Percentiles rank a stretch among this genome's conserved stretches.
These are phyloP conservation scores for Phalacrocorax pelagicus DNA, from an alignment of 2,113 vertebrate species.

Conservation along the genomic window DNA sequence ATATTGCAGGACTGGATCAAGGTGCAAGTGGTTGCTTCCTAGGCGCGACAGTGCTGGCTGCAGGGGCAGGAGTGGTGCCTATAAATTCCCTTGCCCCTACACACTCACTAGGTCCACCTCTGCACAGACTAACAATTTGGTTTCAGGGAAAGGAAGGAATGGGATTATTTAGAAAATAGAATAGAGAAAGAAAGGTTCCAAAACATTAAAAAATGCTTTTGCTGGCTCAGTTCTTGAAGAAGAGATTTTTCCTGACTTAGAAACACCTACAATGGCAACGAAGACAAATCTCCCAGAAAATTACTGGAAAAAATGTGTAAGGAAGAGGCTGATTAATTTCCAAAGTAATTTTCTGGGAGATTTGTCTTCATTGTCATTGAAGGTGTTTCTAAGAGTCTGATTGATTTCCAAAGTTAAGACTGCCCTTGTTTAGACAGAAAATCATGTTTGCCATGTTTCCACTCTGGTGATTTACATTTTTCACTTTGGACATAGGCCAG, in stretches of 20 bases:
- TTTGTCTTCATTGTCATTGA: conserved; percentile 10
- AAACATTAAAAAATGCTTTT: conserved; percentile 2
- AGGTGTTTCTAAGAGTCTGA: conserved; percentile 19
- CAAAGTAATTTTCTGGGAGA: not conserved
- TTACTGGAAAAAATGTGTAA: conserved; percentile 8
- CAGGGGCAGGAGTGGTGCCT: not conserved
- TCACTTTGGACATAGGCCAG: conserved; percentile 18
- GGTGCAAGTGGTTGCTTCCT: not conserved
- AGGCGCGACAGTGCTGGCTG: accelerated
- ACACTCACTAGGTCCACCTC: not conserved
- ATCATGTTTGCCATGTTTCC: conserved; percentile 40
- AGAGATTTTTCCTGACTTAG: not conserved
- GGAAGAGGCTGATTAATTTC: conserved; percentile 25
- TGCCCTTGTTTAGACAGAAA: conserved; percentile 34
- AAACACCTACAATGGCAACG: not conserved
- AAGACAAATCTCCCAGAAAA: conserved; percentile 22
- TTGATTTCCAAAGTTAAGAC: conserved; percentile 20
- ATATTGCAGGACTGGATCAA: not conserved
- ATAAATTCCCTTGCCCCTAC: not conserved
- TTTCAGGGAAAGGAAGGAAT: not conserved
- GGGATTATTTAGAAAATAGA: not conserved
- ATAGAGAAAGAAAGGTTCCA: not conserved
- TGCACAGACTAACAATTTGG: not conserved
- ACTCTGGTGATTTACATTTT: conserved; percentile 45
- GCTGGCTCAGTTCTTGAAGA: not conserved